These are phyloP conservation scores for Beris morrisii DNA, from an alignment of 2,888 invertebrate species.

Conservation along the genomic window DNA sequence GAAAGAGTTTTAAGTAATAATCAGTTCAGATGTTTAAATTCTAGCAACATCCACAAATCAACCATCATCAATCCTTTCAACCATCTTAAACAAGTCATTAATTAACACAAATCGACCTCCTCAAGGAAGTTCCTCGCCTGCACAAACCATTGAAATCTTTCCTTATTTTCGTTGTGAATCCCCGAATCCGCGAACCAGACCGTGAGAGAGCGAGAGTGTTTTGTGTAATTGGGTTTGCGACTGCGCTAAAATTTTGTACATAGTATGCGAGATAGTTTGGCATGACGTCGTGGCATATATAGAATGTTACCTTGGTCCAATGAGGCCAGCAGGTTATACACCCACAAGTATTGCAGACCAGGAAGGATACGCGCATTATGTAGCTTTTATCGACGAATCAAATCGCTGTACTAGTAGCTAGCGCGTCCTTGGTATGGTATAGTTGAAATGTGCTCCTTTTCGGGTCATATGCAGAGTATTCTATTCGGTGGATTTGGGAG, in stretches of 20 bases:
- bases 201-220: conserved; percentile 1
- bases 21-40: neutral
- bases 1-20: too few species aligned
- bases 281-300: neutral
- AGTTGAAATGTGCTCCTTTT: too few species aligned
- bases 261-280: neutral
- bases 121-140: conserved; percentile 5
- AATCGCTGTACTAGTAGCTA: neutral
- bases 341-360: neutral
- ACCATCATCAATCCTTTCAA: too few species aligned
- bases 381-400: conserved; percentile 5
- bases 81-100: too few species aligned
- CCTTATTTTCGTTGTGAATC: conserved; percentile 1
- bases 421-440: neutral
- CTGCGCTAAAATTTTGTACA: conserved; percentile 7
- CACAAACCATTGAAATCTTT: conserved; percentile 13
- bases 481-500: neutral
- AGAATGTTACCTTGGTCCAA: conserved; percentile 9
- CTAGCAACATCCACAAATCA: neutral
- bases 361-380: neutral
- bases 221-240: neutral
- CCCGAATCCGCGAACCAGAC: neutral
- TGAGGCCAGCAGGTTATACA: conserved; percentile 5
- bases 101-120: too few species aligned
- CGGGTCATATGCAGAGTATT: too few species aligned